Base-by-base conservation (phyloP, 2,797 vertebrate species). In the Mionectes olivaceus region DNA sequence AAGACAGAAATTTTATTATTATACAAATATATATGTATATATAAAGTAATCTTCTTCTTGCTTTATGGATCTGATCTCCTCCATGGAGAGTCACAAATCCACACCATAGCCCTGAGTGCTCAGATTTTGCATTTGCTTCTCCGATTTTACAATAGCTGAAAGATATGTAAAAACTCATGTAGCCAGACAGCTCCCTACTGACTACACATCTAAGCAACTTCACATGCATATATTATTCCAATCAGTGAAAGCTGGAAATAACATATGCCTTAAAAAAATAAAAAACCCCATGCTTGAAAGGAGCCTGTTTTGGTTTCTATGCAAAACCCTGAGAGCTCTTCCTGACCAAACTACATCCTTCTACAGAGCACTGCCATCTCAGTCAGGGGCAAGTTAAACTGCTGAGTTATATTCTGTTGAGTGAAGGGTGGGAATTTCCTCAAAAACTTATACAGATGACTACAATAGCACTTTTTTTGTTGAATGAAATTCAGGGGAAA, bases 141-240 rank as follows among this genome's bases (percentile, higher is more conserved):
- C 89, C 92, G 57, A 79, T 95, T 97, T 84, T 92, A 94, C 91
- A 91, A 90, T 82, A 79, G 92, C 90, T 96, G 91, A 94, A 97
- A 94, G 91, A 92, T 95, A 87, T 73, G 75, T 92, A 96, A 94
- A 97, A 97, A 83, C 83, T 88, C 77, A 74, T 82, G 90, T 86
- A 91, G 87, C 82, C 95, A 96, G 95, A 89, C 89, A 96, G 95
- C 73, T 96, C 96, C 95, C 93, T 65, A 89, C 95, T 96, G 93
- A 97, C 90, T 94, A 76, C 59, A 75, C 53, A 95, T 89, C 92
- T 84, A 95, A 92, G 91, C 82, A 59, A 93, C 81, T 88, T 93
- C 96, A 87, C 70, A 95, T 83, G 95, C 95, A 97, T 97, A 93
- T 39, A 94, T 96, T 97, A 97, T 88, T 92, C 32, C 75, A 92